Conservation (phyloP, 2,797 vertebrate species). For the Argentina silus region DNA sequence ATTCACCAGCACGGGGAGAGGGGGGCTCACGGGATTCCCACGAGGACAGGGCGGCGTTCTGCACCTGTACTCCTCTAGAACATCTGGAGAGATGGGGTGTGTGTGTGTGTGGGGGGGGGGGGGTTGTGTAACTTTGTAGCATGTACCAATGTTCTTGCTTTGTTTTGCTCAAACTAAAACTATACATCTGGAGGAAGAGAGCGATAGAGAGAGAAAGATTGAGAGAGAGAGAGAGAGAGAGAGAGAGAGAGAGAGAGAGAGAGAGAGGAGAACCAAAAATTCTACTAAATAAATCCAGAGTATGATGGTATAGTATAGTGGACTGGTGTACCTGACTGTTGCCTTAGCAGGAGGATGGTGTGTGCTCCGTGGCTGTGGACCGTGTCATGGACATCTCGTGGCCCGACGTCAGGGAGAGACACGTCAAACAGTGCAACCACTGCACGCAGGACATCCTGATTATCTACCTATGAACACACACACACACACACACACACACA, state of each 20-base stretch:
- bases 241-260: not conserved
- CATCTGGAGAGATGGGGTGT: conserved; percentile 12
- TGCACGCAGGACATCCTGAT: conserved; percentile 37
- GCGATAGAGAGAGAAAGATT: not conserved
- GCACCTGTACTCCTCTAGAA: conserved; percentile 32
- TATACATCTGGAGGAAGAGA: not conserved
- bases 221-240: not conserved
- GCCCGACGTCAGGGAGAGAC: conserved; percentile 39
- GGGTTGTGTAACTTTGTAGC: too few species aligned
- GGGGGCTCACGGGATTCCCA: too few species aligned
- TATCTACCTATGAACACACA: conserved; percentile 35
- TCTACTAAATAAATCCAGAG: not conserved
- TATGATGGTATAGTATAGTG: too few species aligned
- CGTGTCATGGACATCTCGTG: conserved; percentile 34
- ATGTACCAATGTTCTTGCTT: too few species aligned
- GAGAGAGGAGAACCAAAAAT: not conserved
- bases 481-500: not conserved
- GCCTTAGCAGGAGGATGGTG: conserved; percentile 44
- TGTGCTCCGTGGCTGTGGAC: conserved; percentile 27
- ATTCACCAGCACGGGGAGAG: not conserved
- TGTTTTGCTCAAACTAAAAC: not conserved
- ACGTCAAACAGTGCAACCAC: conserved; percentile 44
- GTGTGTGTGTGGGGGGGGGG: not conserved
- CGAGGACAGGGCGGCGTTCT: not conserved
- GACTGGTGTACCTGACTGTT: conserved; percentile 30